Base-by-base conservation (phyloP, 2,888 invertebrate genomes). In the Andricus quercusramuli region DNA sequence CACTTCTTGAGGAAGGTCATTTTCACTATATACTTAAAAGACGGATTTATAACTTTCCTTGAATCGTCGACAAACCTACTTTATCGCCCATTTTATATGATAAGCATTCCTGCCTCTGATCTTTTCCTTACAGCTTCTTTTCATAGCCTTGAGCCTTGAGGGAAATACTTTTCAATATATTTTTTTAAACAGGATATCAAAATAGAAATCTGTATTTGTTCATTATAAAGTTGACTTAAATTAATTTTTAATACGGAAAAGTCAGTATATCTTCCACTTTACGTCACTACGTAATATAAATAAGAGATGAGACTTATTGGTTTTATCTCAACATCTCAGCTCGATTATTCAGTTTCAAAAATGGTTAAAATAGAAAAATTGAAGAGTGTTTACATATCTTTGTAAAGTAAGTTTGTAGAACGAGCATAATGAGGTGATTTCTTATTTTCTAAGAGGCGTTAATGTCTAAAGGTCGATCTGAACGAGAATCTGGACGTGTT, bases 401-500 rank as follows among this genome's bases (percentile, higher is more conserved):
- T 44, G 44, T 44, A 1, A 44, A 44, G 44, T 44, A 44, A 6
- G 2, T 56, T 20, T 56, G 56, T 56, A n/a, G 56, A 56, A 22
- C 15, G 25, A 15, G 70, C 67, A 83, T 84, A 84, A 84, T 84
- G 56, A 74, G 51, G 20, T 5, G 29, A 56, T 80, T 81, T 79
- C n/a, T 77, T 77, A 47, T 77, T 79, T 79, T 65, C n/a, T 56
- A 56, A 11, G 74, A 56, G 51, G 56, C 80, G 66, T 59, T 41
- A 59, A 70, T 64, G 67, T 66, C 65, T 66, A 82, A 79, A 80
- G 78, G 51, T 74, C 56, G 47, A 79, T 25, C 81, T 80, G 78
- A 80, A 83, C 51, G 76, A 78, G 59, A 41, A 62, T 51, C 41
- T 41, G 56, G 25, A 59, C 15, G 66, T 66, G 78, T 41, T 77